Evolutionary conservation across 2,888 invertebrate species (phyloP).

Genomic region (Scaptodrosophila latifasciaeformis): DNA sequence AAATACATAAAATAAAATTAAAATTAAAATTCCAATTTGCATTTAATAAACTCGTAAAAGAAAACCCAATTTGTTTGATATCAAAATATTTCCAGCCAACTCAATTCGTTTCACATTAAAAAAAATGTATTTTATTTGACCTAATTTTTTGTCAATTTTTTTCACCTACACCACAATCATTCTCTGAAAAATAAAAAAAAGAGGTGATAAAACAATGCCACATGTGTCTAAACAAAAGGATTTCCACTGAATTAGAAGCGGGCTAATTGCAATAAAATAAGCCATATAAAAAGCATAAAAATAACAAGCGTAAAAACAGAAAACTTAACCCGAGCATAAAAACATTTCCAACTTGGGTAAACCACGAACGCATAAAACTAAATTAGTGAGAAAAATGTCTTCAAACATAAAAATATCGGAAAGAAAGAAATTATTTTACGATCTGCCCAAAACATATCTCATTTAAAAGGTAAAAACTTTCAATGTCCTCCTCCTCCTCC

Average conservation of each 20-base stretch:
- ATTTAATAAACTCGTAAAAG: constrained; percentile 62
- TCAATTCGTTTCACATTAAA: constrained; percentile 46
- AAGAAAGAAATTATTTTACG: constrained; percentile 51
- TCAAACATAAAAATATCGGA: no score
- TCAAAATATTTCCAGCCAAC: constrained; percentile 19
- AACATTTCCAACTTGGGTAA: constrained; percentile 38
- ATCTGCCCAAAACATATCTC: constrained; percentile 5
- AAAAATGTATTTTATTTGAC: constrained; percentile 49
- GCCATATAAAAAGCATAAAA: constrained; percentile 26
- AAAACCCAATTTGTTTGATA: no score
- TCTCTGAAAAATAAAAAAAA: constrained; percentile 16
- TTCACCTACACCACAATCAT: constrained; percentile 49
- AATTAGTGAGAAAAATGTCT: constrained; percentile 54
- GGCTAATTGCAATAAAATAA: constrained; percentile 51
- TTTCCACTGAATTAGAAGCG: constrained; percentile 41
- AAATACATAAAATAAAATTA: constrained; percentile 54
- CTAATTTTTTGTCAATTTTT: constrained; percentile 46
- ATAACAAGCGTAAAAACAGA: constrained; percentile 29
- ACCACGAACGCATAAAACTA: constrained; percentile 36
- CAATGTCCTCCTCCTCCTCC: constrained; percentile 5
- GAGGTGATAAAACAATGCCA: constrained; percentile 33
- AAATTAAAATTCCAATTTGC: constrained; percentile 61
- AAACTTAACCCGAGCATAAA: constrained; percentile 29
- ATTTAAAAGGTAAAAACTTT: background rate
- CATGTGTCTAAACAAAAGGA: constrained; percentile 63